Evolutionary conservation across 2,797 vertebrate species (phyloP).

Genomic region (Scomberomorus guttatus): DNA sequence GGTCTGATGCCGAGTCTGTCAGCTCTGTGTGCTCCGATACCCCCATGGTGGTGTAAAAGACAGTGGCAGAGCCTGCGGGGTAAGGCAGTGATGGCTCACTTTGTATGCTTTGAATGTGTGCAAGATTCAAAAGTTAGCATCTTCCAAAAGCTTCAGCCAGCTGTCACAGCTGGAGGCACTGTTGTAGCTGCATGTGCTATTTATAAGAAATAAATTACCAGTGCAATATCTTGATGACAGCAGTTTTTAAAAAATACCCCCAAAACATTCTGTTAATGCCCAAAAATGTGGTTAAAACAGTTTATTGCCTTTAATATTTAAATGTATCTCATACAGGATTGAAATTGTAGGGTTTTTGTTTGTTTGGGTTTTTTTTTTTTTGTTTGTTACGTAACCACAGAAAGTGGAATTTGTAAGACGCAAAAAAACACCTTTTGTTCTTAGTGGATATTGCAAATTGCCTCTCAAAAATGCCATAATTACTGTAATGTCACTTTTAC

Average conservation of each 20-base stretch:
- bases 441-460: background rate
- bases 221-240: background rate
- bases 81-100: constrained; percentile 10
- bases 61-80: background rate
- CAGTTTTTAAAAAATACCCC: background rate
- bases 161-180: background rate
- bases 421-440: background rate
- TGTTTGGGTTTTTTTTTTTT: background rate
- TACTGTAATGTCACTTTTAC: background rate
- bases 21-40: constrained; percentile 95
- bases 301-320: background rate
- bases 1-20: constrained; percentile 92
- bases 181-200: constrained; percentile 22
- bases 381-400: background rate
- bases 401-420: background rate
- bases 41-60: constrained; percentile 91
- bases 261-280: background rate
- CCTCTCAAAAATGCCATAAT: background rate
- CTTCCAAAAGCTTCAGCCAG: constrained; percentile 37
- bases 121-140: constrained; percentile 32
- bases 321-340: background rate
- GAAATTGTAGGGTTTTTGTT: background rate
- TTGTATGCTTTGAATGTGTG: constrained; percentile 22
- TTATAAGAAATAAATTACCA: background rate
- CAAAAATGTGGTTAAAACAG: background rate